These are phyloP conservation scores for Notothenia coriiceps DNA, from an alignment of 2,113 vertebrate species.

Conservation along the genomic window DNA sequence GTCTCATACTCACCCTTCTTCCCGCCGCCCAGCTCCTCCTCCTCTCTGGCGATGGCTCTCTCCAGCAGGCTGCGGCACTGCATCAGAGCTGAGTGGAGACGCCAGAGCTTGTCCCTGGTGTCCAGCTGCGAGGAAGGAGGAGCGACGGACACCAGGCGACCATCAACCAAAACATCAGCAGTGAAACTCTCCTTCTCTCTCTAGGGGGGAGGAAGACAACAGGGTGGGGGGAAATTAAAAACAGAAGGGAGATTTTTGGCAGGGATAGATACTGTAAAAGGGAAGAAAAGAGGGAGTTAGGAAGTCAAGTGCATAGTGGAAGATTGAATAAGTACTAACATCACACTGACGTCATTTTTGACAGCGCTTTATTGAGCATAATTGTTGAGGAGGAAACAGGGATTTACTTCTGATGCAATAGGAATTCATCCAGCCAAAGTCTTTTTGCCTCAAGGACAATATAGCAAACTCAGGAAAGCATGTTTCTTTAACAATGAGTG, in stretches of 20 bases:
- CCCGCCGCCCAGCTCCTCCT: slow-evolving; percentile 58
- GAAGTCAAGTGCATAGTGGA: slow-evolving; percentile 14
- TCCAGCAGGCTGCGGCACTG: slow-evolving; percentile 79
- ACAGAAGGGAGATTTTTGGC: slow-evolving; percentile 7
- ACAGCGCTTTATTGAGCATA: not conserved
- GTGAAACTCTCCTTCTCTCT: slow-evolving; percentile 70
- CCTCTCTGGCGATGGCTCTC: slow-evolving; percentile 73
- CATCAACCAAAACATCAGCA: slow-evolving; percentile 30
- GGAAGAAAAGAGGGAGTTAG: slow-evolving; percentile 5
- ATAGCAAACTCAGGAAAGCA: not conserved
- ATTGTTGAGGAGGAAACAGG: not conserved
- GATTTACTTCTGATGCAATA: slow-evolving; percentile 10
- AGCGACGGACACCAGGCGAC: slow-evolving; percentile 74
- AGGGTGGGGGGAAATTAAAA: not conserved
- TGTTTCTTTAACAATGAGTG: not conserved
- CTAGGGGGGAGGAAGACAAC: slow-evolving; percentile 52
- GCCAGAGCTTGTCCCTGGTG: slow-evolving; percentile 70
- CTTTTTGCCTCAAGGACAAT: not conserved
- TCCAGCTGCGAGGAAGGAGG: slow-evolving; percentile 74
- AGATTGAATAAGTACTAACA: slow-evolving; percentile 7
- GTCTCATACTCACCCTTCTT: slow-evolving; percentile 71
- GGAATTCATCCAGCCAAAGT: slow-evolving; percentile 8
- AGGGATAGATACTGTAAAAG: not conserved
- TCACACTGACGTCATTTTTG: slow-evolving; percentile 10
- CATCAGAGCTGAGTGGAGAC: slow-evolving; percentile 77